A percentile compares a stretch with the other conserved stretches of the same genome.
Conservation (phyloP, 23 tunicate genomes). For the Corella eumyota region DNA sequence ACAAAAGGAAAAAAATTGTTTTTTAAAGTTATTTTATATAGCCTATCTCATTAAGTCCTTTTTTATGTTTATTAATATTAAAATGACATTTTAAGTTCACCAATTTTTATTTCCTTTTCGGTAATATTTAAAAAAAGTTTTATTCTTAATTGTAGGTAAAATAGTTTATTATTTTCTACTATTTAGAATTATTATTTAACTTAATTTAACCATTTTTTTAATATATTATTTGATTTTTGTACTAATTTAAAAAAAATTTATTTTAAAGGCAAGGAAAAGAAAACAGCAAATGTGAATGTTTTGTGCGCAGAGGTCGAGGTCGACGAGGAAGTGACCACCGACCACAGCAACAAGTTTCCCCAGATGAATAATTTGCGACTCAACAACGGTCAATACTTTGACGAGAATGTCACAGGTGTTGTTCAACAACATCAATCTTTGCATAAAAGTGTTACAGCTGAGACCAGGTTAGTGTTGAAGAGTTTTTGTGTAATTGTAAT, state of each 20-base stretch:
- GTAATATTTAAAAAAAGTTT: no score
- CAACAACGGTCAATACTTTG: slow-evolving; percentile 9
- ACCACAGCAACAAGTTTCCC: slow-evolving; percentile 50
- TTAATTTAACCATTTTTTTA: background rate
- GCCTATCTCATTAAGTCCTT: background rate
- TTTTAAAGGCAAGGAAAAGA: slow-evolving; percentile 43
- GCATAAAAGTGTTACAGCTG: no score
- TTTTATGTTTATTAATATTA: background rate
- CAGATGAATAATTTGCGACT: slow-evolving; percentile 6
- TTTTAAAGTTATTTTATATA: no score
- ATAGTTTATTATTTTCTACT: no score
- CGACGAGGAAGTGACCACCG: slow-evolving; percentile 56
- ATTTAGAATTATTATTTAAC: no score
- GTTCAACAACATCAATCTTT: no score
- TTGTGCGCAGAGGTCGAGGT: slow-evolving; percentile 35
- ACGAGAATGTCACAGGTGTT: no score
- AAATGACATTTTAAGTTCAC: background rate
- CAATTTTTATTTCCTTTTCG: no score
- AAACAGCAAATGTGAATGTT: slow-evolving; percentile 55
- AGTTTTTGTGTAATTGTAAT: no score
- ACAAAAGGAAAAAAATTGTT: no score
- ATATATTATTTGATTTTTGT: background rate
- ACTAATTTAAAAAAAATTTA: background rate
- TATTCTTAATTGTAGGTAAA: no score
- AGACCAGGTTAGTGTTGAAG: no score